Evolutionary conservation across 2,113 vertebrate genomes (phyloP), one percentile per base, ranked within the genome.

Genomic region (Channa maculata): DNA sequence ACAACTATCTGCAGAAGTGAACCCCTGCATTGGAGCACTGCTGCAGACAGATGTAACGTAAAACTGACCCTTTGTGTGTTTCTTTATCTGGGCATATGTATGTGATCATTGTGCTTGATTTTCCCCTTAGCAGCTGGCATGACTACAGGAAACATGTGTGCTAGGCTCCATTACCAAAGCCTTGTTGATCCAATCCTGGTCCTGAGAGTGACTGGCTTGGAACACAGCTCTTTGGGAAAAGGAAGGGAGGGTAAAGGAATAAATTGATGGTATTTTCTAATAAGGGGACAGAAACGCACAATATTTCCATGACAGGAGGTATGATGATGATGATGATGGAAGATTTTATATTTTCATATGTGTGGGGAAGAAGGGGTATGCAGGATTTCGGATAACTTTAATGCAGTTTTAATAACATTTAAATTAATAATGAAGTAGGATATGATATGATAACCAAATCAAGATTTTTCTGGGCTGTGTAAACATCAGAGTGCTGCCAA

Each of bases 171-270:
- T 90, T 90, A 86, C 76, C 70, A 57, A 86, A 84, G 83, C 65
- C 87, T 67, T 85, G 88, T 87, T 91, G 80, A 91, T 91, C 88
- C 86, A 91, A 94, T 95, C 34, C 95, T 94, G 78, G 34, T 95
- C 94, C 0, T 90, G 57, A 77, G 87, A 82, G 76, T 80, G 82
- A 86, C 77, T 76, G 79, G 83, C 86, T 86, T 80, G 82, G 78
- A 90, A 86, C 75, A 82, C 70, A 77, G 60, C 61, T 75, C 75
- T 83, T 86, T 75, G 70, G 79, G 68, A 80, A 81, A 76, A 77
- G 74, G 79, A 79, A 86, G 77, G 81, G 74, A 2, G 87, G 5
- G 73, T 39, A 60, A 45, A 53, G 52, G 65, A 76, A 65, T 55
- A 72, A 80, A 49, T 41, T 11, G 86, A 90, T 81, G 78, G 41